A percentile compares a stretch with the other conserved stretches of the same genome.
These are phyloP conservation scores for Nebria salina DNA, from an alignment of 2,888 invertebrate genomes.

Conservation along the genomic window DNA sequence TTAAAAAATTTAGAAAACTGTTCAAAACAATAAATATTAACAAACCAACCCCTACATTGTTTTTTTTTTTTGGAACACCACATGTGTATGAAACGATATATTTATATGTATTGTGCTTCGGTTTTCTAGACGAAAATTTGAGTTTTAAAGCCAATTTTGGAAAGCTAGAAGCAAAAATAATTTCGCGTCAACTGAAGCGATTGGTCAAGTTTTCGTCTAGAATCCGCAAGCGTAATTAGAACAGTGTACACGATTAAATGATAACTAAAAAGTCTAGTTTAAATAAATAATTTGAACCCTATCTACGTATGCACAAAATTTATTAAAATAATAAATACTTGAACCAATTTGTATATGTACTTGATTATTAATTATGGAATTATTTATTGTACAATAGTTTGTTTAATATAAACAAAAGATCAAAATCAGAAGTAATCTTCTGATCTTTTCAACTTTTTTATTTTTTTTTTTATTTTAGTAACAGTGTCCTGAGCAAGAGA, in stretches of 20 bases:
- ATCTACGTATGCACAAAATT: slow-evolving; percentile 36
- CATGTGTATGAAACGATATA: slow-evolving; percentile 3
- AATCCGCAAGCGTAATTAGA: neutral
- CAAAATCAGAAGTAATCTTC: slow-evolving; percentile 33
- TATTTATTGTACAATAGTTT: slow-evolving; percentile 42
- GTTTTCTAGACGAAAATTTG: neutral
- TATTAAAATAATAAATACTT: slow-evolving; percentile 42
- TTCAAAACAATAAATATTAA: slow-evolving; percentile 3
- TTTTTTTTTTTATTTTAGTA: slow-evolving; percentile 20
- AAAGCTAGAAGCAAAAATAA: neutral
- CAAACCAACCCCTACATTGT: slow-evolving; percentile 3
- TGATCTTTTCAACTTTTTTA: slow-evolving; percentile 19
- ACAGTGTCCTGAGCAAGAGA: slow-evolving; percentile 40
- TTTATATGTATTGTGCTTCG: slow-evolving; percentile 12
- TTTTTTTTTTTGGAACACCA: slow-evolving; percentile 9
- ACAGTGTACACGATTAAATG: neutral
- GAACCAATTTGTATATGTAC: slow-evolving; percentile 37
- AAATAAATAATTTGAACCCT: slow-evolving; percentile 40
- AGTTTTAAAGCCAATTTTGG: neutral
- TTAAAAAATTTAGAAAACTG: slow-evolving; percentile 3
- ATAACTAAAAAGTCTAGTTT: slow-evolving; percentile 36
- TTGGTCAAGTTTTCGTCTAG: neutral
- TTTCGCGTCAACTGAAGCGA: neutral
- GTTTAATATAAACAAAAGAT: slow-evolving; percentile 46
- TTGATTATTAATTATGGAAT: slow-evolving; percentile 40